Evolutionary conservation across 2,888 invertebrate genomes (phyloP), one percentile per base, ranked within the genome.

Genomic region (Luperina nickerlii): DNA sequence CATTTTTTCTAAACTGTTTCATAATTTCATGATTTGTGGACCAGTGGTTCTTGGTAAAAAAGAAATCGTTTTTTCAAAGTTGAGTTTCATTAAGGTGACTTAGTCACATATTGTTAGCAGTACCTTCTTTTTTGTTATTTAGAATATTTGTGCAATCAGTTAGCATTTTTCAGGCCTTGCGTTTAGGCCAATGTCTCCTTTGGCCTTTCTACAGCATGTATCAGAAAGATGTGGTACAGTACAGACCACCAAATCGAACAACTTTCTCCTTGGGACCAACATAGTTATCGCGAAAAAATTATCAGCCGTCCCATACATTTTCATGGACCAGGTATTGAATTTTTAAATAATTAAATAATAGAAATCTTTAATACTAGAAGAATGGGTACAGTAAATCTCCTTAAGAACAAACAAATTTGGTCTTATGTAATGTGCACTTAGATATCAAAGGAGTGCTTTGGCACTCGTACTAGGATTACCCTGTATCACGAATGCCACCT

Each of bases 1-100:
- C 74, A 42, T 62, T 65, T 76, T 42, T 45, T 63, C 42, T n/a
- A 20, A 20, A 54, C 45, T 71, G 5, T 32, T 74, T 45, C 13
- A n/a, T 70, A 1, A 38, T 48, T 38, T 69, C 11, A 7, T 15
- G 18, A 54, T 63, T 32, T 32, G 32, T 1, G 32, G 32, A 32
- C 6, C 27, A 27, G 9, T 62, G 5, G 2, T 54, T 48, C 1
- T 11, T 38, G 13, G 13, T 45, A 32, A 1, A 18, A 54, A n/a
- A 27, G 6, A 8, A 4, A 38, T 38, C 1, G 24, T 20, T 7
- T 51, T 11, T 38, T 4, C 18, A 74, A 11, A 32, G 9, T 2
- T 48, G 48, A 0, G 6, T 48, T 62, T 27, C 13, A 18, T 18
- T 15, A 32, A 32, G 5, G 11, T 24, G 32, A 15, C 32, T 32